Conservation (phyloP, 2,888 invertebrate genomes). For the Matsumyia berberina region DNA sequence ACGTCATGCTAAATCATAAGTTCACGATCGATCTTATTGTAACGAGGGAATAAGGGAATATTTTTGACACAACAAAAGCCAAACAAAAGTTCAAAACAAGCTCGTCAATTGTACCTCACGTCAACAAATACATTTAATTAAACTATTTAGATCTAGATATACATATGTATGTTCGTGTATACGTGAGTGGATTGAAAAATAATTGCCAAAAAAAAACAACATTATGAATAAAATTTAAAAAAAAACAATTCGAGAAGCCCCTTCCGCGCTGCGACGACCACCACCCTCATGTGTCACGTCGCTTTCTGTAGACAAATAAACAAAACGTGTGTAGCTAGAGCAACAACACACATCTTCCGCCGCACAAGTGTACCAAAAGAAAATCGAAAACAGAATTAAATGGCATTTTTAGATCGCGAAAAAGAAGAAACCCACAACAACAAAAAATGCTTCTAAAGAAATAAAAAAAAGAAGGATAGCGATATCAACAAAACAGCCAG, state of each 20-base stretch:
- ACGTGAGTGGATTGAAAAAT: neutral
- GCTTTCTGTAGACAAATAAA: constrained; percentile 18
- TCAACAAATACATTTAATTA: neutral
- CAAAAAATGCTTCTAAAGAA: neutral
- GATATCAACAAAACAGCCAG: constrained; percentile 38
- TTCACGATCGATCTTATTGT: constrained; percentile 2
- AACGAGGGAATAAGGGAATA: neutral
- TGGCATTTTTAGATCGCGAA: constrained; percentile 30
- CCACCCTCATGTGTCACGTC: neutral
- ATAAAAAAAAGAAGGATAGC: constrained; percentile 18
- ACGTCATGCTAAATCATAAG: constrained; percentile 26
- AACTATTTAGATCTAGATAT: neutral
- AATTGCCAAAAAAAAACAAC: constrained; percentile 12
- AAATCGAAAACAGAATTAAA: constrained; percentile 27
- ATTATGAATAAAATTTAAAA: constrained; percentile 10
- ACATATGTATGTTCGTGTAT: neutral
- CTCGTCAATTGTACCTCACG: neutral
- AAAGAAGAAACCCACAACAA: constrained; percentile 5
- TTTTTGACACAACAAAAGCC: neutral
- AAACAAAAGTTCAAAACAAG: neutral
- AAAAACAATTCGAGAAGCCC: constrained; percentile 5
- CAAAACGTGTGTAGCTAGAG: constrained; percentile 32
- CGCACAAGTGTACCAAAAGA: constrained; percentile 11
- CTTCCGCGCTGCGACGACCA: neutral
- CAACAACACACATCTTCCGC: constrained; percentile 9